Evolutionary conservation across 2,888 invertebrate genomes (phyloP).

Genomic region (Petrolisthes cinctipes): DNA sequence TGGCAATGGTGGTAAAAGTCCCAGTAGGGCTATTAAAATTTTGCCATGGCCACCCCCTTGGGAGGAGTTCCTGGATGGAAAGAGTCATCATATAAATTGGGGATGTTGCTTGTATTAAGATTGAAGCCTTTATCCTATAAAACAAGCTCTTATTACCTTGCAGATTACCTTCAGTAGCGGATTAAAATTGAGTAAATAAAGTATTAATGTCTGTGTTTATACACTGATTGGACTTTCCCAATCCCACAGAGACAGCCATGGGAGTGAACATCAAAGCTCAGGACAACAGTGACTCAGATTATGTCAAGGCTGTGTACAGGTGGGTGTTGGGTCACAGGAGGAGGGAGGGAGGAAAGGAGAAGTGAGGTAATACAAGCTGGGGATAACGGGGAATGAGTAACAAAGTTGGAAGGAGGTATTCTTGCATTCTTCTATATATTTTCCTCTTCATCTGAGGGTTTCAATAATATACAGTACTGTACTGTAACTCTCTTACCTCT

Average conservation of each 20-base stretch:
- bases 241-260: slow-evolving; percentile 80
- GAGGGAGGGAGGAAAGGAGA: not conserved
- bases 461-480: not conserved
- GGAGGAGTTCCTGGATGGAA: no score
- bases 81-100: no score
- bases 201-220: no score
- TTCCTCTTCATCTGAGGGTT: not conserved
- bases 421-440: not conserved
- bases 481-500: not conserved
- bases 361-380: not conserved
- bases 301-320: slow-evolving; percentile 73
- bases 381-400: not conserved
- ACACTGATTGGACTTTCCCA: not conserved
- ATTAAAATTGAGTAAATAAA: no score
- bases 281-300: slow-evolving; percentile 74
- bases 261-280: slow-evolving; percentile 79
- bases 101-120: no score
- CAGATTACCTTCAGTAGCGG: no score
- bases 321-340: slow-evolving; percentile 2
- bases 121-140: no score
- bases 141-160: no score
- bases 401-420: not conserved
- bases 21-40: no score
- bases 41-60: no score
- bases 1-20: no score